phyloP scores from a whole-genome alignment of 1,140 invertebrate genomes.

The Caerostris extrusa region DNA sequence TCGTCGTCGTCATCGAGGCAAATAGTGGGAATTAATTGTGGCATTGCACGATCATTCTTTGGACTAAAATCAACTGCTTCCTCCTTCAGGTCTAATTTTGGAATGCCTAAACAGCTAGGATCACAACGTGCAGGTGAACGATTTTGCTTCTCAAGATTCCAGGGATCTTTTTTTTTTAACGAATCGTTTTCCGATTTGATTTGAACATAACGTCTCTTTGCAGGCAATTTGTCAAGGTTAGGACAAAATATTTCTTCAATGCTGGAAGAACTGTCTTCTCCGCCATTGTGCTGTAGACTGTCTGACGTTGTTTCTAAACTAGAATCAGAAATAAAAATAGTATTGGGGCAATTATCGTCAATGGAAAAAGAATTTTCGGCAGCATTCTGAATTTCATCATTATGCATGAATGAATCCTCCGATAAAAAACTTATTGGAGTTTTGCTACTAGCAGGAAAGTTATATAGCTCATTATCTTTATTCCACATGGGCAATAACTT shows the following conservation, averaged over 20 bases:
- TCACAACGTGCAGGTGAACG: background rate
- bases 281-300: slow-evolving; percentile 8
- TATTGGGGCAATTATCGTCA: background rate
- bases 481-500: slow-evolving; percentile 11
- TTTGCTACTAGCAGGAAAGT: background rate
- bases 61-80: background rate
- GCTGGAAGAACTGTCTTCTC: slow-evolving; percentile 24
- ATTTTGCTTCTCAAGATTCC: background rate
- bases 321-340: slow-evolving; percentile 9
- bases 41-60: slow-evolving; percentile 51
- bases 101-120: background rate
- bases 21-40: slow-evolving; percentile 48
- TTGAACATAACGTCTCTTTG: background rate
- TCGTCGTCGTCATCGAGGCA: slow-evolving; percentile 47
- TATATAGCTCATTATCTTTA: background rate
- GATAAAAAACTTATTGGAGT: background rate
- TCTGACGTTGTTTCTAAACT: slow-evolving; percentile 8
- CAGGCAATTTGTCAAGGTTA: background rate
- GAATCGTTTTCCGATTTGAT: background rate
- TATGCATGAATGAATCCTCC: slow-evolving; percentile 29
- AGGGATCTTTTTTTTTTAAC: background rate
- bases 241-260: slow-evolving; percentile 41
- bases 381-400: background rate
- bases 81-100: background rate
- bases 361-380: background rate